phyloP scores from a whole-genome alignment of 30 jellyfish, hydroid and myxozoan genomes.

The Cassiopea xamachana region DNA sequence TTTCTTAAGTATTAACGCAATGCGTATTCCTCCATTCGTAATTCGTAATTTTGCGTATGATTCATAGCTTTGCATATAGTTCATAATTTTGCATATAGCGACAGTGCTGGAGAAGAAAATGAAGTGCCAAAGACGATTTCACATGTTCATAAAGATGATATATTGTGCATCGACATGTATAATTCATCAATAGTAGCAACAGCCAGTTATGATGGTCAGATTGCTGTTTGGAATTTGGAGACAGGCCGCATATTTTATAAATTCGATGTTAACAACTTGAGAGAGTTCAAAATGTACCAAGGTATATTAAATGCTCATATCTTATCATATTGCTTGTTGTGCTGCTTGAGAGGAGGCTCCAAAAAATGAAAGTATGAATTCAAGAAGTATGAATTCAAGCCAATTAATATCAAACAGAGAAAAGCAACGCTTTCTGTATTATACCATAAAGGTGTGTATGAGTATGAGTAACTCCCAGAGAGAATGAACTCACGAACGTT shows the following conservation, averaged over 20 bases:
- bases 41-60: too few species aligned
- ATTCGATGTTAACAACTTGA: slow-evolving; percentile 69
- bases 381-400: too few species aligned
- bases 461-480: too few species aligned
- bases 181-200: slow-evolving; percentile 69
- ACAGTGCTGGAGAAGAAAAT: slow-evolving; percentile 76
- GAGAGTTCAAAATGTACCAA: slow-evolving; percentile 63
- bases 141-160: slow-evolving; percentile 88
- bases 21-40: too few species aligned
- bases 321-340: neutral
- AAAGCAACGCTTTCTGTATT: too few species aligned
- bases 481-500: too few species aligned
- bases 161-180: slow-evolving; percentile 72
- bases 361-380: too few species aligned
- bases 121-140: slow-evolving; percentile 71
- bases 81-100: slow-evolving; percentile 23
- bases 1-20: too few species aligned
- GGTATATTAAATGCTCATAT: slow-evolving; percentile 10
- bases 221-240: slow-evolving; percentile 85
- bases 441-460: too few species aligned
- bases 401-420: too few species aligned
- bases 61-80: neutral
- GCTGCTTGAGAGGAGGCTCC: too few species aligned
- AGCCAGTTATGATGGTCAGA: slow-evolving; percentile 91
- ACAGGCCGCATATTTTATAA: slow-evolving; percentile 83